A percentile compares a stretch with the other conserved stretches of the same genome.
phyloP scores from a whole-genome alignment of 2,797 vertebrate genomes.

The Scolopax rusticola region DNA sequence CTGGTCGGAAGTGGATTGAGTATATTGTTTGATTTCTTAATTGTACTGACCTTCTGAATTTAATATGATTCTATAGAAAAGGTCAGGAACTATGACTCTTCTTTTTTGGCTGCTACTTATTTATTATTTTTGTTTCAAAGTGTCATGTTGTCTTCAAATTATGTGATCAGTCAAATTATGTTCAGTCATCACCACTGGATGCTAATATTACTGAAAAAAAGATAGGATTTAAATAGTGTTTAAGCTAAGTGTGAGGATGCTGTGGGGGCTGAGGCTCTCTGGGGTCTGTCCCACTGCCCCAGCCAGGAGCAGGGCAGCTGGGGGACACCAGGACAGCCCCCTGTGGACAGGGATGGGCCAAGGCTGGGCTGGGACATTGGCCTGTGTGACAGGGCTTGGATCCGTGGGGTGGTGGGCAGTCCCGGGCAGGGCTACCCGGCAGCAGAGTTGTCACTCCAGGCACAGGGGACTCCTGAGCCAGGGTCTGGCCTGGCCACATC shows the following conservation, averaged over 20 bases:
- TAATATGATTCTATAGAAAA: not conserved
- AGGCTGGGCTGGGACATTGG: too few relatives aligned
- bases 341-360: not conserved
- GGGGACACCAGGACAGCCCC: fast-evolving
- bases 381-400: not conserved
- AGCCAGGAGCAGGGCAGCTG: not conserved
- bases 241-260: fast-evolving
- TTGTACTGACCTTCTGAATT: not conserved
- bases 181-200: not conserved
- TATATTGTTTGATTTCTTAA: not conserved
- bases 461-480: not conserved
- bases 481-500: not conserved
- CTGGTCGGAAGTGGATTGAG: not conserved
- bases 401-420: not conserved
- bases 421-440: fast-evolving
- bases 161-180: too few relatives aligned
- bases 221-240: not conserved
- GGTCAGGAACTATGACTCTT: fast-evolving
- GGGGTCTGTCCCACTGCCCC: fast-evolving
- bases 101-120: not conserved
- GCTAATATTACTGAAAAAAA: not conserved
- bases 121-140: not conserved
- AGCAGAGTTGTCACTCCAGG: not conserved
- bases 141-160: not conserved
- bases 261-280: fast-evolving